Evolutionary conservation across 2,888 invertebrate species (phyloP).

Genomic region (Mythimna impura): DNA sequence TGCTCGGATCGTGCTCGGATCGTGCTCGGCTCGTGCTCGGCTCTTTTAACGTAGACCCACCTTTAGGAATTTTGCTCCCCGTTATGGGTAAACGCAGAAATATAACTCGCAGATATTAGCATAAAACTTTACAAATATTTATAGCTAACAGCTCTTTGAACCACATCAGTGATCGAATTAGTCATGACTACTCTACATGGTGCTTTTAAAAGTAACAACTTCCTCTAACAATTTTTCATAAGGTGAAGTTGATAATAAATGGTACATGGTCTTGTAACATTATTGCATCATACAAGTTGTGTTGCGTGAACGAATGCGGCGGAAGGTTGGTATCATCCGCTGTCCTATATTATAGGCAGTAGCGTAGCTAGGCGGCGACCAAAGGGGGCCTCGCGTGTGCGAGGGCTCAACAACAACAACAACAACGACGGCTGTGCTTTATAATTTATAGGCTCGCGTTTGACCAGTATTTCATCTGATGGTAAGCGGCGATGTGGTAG

Average conservation of each 20-base stretch:
- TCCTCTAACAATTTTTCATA: slow-evolving; percentile 37
- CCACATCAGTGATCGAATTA: slow-evolving; percentile 16
- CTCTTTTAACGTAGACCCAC: no score
- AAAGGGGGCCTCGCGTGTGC: no score
- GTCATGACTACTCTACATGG: slow-evolving; percentile 25
- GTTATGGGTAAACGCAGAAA: slow-evolving; percentile 13
- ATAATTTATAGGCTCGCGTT: no score
- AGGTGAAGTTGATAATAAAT: slow-evolving; percentile 19
- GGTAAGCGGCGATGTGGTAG: no score
- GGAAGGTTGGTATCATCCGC: neutral
- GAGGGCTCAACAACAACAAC: no score
- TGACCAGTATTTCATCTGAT: no score
- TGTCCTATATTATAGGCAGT: neutral
- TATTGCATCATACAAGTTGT: slow-evolving; percentile 18
- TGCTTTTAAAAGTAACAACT: slow-evolving; percentile 14
- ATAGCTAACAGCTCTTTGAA: slow-evolving; percentile 16
- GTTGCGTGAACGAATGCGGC: neutral
- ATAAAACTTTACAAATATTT: slow-evolving; percentile 36
- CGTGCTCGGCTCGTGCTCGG: no score
- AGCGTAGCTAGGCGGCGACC: no score
- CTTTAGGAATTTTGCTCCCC: neutral
- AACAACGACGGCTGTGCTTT: no score
- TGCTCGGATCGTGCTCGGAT: no score
- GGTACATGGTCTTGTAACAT: slow-evolving; percentile 18
- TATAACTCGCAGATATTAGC: slow-evolving; percentile 11